Conservation (phyloP, 2,888 invertebrate genomes). For the Philonicus albiceps region DNA sequence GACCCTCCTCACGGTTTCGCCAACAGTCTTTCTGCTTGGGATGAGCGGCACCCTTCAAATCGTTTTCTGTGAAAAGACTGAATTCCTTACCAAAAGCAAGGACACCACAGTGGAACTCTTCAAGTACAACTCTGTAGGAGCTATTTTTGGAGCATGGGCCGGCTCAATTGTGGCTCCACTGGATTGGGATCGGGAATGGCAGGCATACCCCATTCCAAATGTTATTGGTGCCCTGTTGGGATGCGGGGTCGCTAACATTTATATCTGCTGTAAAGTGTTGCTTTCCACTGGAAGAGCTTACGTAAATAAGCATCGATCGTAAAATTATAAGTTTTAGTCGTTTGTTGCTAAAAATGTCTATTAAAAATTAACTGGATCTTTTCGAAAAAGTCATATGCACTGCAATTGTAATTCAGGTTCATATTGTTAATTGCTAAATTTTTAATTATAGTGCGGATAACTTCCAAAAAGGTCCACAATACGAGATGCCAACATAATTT, state of each 20-base stretch:
- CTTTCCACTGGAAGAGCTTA: constrained; percentile 59
- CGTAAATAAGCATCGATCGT: constrained; percentile 56
- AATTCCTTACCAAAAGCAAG: constrained; percentile 59
- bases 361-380: too few species aligned
- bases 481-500: background rate
- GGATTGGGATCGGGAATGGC: constrained; percentile 89
- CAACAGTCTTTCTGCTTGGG: constrained; percentile 60
- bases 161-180: constrained; percentile 83
- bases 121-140: constrained; percentile 61
- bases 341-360: background rate
- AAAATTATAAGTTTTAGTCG: background rate
- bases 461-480: too few species aligned
- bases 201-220: constrained; percentile 75
- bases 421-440: too few species aligned
- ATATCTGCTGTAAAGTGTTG: constrained; percentile 59
- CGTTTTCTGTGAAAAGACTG: constrained; percentile 61
- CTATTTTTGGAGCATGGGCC: constrained; percentile 77
- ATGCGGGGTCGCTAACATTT: constrained; percentile 65
- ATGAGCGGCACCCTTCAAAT: constrained; percentile 61
- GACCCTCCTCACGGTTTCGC: constrained; percentile 60
- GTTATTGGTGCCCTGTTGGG: constrained; percentile 70
- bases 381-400: background rate
- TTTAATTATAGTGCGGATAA: too few species aligned
- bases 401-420: too few species aligned
- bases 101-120: constrained; percentile 60